phyloP scores from a whole-genome alignment of 2,113 vertebrate species.

The Eulemur macaco region DNA sequence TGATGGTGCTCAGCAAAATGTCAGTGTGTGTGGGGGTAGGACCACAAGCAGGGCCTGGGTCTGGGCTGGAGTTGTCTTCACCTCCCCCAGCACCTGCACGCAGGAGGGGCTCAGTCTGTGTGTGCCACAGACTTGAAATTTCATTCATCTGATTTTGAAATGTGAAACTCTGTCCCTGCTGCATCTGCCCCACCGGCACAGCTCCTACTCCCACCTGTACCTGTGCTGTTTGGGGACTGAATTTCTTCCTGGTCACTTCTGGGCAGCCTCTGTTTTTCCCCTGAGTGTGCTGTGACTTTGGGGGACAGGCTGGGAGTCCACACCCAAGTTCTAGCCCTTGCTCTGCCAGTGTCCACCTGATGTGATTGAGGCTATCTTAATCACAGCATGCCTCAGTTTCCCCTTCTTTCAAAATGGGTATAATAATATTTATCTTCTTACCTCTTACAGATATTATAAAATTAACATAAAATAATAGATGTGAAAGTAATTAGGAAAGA shows the following conservation, averaged over 20 bases:
- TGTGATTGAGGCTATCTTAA: not conserved
- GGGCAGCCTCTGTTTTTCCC: not conserved
- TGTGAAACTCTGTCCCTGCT: not conserved
- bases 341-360: not conserved
- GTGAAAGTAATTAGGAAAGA: not conserved
- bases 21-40: not conserved
- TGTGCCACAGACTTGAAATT: not conserved
- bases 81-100: fast-evolving
- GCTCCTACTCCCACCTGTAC: fast-evolving
- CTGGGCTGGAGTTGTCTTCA: not conserved
- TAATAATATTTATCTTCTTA: not conserved
- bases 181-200: no score
- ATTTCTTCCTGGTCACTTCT: not conserved
- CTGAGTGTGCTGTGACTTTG: not conserved
- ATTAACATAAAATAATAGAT: not conserved
- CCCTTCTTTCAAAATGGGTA: not conserved
- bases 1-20: not conserved
- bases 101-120: not conserved
- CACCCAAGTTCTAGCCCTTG: not conserved
- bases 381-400: not conserved
- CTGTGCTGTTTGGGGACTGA: not conserved
- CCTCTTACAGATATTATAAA: not conserved
- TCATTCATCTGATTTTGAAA: not conserved
- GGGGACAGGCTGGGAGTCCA: not conserved
- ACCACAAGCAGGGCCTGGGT: not conserved